phyloP scores from a whole-genome alignment of 1,140 invertebrate species.

The Diploscapter pachys region DNA sequence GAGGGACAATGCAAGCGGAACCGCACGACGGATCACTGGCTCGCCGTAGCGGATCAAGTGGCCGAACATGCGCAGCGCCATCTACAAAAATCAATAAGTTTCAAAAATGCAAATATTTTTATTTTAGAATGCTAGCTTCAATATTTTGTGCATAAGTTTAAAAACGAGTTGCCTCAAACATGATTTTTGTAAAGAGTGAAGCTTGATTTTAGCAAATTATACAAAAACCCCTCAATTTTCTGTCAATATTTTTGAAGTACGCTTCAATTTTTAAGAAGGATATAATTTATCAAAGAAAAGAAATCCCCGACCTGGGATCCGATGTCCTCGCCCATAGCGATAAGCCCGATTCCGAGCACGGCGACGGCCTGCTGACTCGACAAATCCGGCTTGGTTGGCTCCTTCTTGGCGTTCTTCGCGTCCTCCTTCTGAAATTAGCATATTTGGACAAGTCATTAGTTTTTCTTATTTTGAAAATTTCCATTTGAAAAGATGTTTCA shows the following conservation, averaged over 20 bases:
- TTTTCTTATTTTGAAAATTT: no score
- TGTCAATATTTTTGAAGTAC: no score
- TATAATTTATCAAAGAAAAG: no score
- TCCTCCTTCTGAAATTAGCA: conserved; percentile 61
- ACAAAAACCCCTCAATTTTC: no score
- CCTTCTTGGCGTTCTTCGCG: conserved; percentile 69
- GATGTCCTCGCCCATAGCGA: conserved; percentile 98
- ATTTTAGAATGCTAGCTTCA: no score
- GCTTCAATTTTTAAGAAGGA: not conserved
- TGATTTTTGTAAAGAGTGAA: no score
- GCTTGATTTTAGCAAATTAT: no score
- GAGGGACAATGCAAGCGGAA: conserved; percentile 89
- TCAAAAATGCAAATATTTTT: no score
- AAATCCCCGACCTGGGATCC: conserved; percentile 71
- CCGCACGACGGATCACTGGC: conserved; percentile 87
- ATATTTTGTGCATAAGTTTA: no score
- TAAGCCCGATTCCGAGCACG: conserved; percentile 92
- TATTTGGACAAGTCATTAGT: no score
- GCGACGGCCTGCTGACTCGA: conserved; percentile 92
- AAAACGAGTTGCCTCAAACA: no score
- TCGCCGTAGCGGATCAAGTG: conserved; percentile 95
- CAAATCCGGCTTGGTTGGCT: conserved; percentile 72
- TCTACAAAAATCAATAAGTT: conserved; percentile 59
- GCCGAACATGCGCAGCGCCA: conserved; percentile 95
- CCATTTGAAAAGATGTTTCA: no score